A percentile compares a stretch with the other conserved stretches of the same genome.
Evolutionary conservation across 2,888 invertebrate species (phyloP).

Genomic region (Acleris holmiana): DNA sequence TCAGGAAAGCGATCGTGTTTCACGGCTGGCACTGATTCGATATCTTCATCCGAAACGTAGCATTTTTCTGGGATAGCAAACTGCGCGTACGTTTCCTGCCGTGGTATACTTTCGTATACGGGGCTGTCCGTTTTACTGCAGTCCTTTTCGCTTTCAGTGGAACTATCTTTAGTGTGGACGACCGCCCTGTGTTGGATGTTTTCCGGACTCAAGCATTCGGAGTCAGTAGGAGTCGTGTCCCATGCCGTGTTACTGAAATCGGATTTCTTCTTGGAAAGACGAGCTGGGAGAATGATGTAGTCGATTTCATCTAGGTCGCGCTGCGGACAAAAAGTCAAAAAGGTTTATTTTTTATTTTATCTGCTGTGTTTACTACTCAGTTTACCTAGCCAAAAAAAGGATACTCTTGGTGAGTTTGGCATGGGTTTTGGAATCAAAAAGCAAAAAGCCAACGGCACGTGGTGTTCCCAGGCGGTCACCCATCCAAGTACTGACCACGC

Average conservation of each 20-base stretch:
- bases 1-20: slow-evolving; percentile 60
- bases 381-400: not conserved
- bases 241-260: slow-evolving; percentile 64
- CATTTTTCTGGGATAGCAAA: slow-evolving; percentile 58
- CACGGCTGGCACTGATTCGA: slow-evolving; percentile 44
- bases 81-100: slow-evolving; percentile 46
- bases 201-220: slow-evolving; percentile 63
- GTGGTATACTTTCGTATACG: slow-evolving; percentile 64
- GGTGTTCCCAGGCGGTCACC: slow-evolving; percentile 79
- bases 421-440: slow-evolving; percentile 48
- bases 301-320: slow-evolving; percentile 66
- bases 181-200: slow-evolving; percentile 61
- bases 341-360: not conserved
- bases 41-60: slow-evolving; percentile 59
- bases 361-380: too few species aligned
- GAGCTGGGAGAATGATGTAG: slow-evolving; percentile 71
- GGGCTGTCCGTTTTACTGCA: slow-evolving; percentile 61
- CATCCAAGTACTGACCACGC: slow-evolving; percentile 81
- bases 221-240: slow-evolving; percentile 70
- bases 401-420: not conserved
- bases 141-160: slow-evolving; percentile 66
- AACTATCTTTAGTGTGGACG: slow-evolving; percentile 57
- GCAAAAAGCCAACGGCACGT: slow-evolving; percentile 70
- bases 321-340: slow-evolving; percentile 53
- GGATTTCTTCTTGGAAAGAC: slow-evolving; percentile 58